These are phyloP conservation scores for Tachypleus tridentatus DNA, from an alignment of 1,140 invertebrate genomes.

Conservation along the genomic window DNA sequence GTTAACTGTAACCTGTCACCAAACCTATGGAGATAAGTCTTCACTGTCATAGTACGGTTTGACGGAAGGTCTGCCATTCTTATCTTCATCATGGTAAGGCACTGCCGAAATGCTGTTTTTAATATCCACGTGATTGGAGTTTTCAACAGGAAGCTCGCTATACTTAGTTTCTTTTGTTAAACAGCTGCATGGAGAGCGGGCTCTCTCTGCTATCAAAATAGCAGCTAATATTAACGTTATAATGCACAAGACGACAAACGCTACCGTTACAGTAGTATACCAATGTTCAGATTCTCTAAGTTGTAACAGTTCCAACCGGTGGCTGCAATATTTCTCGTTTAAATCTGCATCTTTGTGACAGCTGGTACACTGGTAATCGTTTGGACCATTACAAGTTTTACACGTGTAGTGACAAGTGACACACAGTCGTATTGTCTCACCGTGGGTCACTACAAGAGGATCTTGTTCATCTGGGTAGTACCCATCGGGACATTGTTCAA, in stretches of 20 bases:
- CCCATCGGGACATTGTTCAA: conserved; percentile 34
- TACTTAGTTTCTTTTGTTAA: too few relatives aligned
- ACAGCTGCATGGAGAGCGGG: conserved; percentile 8
- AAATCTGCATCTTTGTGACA: conserved; percentile 33
- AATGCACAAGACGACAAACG: conserved; percentile 17
- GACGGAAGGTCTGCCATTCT: too few relatives aligned
- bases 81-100: too few relatives aligned
- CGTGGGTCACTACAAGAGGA: conserved; percentile 3
- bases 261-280: conserved; percentile 17
- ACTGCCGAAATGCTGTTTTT: too few relatives aligned
- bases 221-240: conserved; percentile 23
- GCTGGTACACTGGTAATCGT: conserved; percentile 42
- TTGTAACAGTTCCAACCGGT: conserved; percentile 16
- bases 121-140: too few relatives aligned
- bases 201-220: conserved; percentile 13
- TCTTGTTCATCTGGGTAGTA: conserved; percentile 18
- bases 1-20: too few relatives aligned
- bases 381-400: conserved; percentile 40
- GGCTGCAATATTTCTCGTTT: conserved; percentile 18
- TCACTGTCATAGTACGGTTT: conserved; percentile 14
- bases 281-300: conserved; percentile 14
- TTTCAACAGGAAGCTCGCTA: too few relatives aligned
- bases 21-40: too few relatives aligned
- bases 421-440: conserved; percentile 25
- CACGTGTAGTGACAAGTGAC: conserved; percentile 47